A percentile compares a stretch with the other conserved stretches of the same genome.
Evolutionary conservation across 2,888 invertebrate species (phyloP).

Genomic region (Heliconius charithonia): DNA sequence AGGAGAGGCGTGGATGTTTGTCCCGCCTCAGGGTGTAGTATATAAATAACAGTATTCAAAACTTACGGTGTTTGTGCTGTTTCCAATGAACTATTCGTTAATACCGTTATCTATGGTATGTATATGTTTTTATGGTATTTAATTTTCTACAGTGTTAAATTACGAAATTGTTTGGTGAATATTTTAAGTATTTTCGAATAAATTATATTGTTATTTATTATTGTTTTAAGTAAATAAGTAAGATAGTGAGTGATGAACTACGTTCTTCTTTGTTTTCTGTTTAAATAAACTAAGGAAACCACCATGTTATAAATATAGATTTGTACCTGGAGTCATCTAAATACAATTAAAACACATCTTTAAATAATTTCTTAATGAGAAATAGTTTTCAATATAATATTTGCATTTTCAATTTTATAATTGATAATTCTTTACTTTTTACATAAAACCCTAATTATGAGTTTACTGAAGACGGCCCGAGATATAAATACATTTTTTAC

Average conservation of each 20-base stretch:
- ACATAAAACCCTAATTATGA: too few species aligned
- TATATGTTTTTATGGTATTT: slow-evolving; percentile 29
- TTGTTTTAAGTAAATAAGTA: not conserved
- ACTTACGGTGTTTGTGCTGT: slow-evolving; percentile 42
- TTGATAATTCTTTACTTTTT: too few species aligned
- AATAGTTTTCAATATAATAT: too few species aligned
- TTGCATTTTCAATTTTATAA: too few species aligned
- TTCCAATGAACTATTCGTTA: not conserved
- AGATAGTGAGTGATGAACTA: not conserved
- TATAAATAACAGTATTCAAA: slow-evolving; percentile 39
- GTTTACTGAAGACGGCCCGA: too few species aligned
- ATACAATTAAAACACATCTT: not conserved
- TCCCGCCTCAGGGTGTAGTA: slow-evolving; percentile 60
- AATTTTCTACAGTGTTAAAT: not conserved
- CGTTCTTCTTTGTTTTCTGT: not conserved
- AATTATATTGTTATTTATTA: not conserved
- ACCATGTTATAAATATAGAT: not conserved
- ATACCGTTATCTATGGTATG: slow-evolving; percentile 3
- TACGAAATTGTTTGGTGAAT: not conserved
- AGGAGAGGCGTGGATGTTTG: slow-evolving; percentile 68
- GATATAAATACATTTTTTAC: not conserved
- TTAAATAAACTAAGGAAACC: not conserved
- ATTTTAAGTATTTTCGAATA: not conserved
- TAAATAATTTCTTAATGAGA: not conserved
- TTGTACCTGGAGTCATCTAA: not conserved